phyloP scores from a whole-genome alignment of 2,113 vertebrate species.

The Hystrix brachyura region DNA sequence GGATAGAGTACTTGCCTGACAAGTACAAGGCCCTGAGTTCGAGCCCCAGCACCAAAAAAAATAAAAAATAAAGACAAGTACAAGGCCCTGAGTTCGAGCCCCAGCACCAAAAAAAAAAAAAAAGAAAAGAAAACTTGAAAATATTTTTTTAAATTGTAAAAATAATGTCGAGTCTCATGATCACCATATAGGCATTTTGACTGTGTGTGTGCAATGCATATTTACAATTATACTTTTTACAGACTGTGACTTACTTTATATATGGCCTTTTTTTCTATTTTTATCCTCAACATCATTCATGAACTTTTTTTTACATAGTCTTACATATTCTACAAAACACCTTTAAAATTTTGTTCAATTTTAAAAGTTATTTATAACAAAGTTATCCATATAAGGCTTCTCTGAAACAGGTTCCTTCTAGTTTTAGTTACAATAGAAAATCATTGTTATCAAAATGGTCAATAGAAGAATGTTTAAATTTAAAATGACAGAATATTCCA shows the following conservation, averaged over 20 bases:
- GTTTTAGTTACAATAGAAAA: background rate
- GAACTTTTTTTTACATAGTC: background rate
- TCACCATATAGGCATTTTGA: background rate
- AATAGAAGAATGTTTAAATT: background rate
- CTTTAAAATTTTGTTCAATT: background rate
- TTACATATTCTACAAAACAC: background rate
- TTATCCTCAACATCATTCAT: background rate
- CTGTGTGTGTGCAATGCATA: background rate
- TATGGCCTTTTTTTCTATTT: background rate
- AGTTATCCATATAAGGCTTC: background rate
- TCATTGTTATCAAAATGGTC: background rate
- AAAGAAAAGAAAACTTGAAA: background rate
- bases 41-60: no score
- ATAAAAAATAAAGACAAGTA: background rate
- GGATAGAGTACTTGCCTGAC: no score
- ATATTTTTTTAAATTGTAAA: background rate
- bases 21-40: no score
- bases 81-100: no score
- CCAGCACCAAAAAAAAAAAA: no score
- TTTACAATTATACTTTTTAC: background rate
- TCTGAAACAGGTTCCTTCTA: background rate
- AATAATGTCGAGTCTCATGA: background rate
- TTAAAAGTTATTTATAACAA: slow-evolving; percentile 18
- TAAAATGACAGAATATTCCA: background rate
- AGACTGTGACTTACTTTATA: background rate